Evolutionary conservation across 2,113 vertebrate genomes (phyloP), one percentile per base, ranked within the genome.

Genomic region (Clarias batrachus): DNA sequence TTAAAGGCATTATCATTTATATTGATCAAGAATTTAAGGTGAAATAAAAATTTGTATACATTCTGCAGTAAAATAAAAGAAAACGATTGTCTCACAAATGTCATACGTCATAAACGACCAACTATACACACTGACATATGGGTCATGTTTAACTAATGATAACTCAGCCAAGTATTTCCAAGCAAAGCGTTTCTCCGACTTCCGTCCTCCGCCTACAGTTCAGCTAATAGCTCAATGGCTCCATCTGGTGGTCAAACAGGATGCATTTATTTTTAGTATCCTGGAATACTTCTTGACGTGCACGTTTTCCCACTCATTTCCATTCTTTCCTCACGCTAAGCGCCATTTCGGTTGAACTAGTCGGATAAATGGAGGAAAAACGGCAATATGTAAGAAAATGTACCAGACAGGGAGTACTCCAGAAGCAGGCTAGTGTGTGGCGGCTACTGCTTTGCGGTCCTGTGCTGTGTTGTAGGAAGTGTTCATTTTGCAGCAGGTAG

Each of bases 161-260:
- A 57, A 59, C 11, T 77, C 16, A 27, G 70, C 25, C 62, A 37
- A 57, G 4, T 11, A 21, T 66, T 54, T 65, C 5, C 7, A 17
- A 16, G 41, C 56, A 30, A n/a, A 85, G 3, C 37, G 37, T 48
- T 57, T 27, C 12, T 7, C 14, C 14, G 9, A 27, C 3, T 30
- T 21, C 7, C 21, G 10, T 27, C 37, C 80, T 19, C 8, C 21
- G 3, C 9, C 27, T 78, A 62, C 60, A 79, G 19, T 59, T 37
- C 60, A 68, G 27, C 41, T 25, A 52, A 19, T 14, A 84, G 76
- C 48, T 37, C 66, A 88, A 68, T 78, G n/a, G 8, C 81, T 33
- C 87, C 87, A 86, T 86, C 89, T 90, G 71, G 66, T 84, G 89
- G 87, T 60, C 41, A 68, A 9, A 70, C 9, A 37, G 33, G 48